Conservation (phyloP, 2,113 vertebrate genomes). For the Rhodinocichla rosea region DNA sequence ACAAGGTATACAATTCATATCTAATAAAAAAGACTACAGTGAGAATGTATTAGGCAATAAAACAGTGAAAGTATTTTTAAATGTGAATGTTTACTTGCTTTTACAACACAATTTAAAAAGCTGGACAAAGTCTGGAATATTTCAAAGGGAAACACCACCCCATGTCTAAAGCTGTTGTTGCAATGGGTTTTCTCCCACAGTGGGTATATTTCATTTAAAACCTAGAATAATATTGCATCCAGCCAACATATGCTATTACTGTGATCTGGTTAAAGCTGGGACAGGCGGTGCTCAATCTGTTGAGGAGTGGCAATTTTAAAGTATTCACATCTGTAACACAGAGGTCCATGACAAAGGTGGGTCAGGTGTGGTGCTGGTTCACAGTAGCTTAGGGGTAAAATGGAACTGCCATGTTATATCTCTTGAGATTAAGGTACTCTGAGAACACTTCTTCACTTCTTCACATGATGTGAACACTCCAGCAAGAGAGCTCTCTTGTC, state of each 20-base stretch:
- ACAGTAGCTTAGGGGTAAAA: background rate
- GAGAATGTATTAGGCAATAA: background rate
- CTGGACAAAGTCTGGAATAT: background rate
- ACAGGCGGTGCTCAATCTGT: background rate
- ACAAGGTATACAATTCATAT: background rate
- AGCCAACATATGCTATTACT: background rate
- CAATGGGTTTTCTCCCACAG: background rate
- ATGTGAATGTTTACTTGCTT: background rate
- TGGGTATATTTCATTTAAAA: background rate
- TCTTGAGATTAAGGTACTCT: background rate
- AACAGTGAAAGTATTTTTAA: background rate
- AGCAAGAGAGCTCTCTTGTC: background rate
- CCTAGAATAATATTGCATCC: background rate
- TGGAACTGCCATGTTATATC: background rate
- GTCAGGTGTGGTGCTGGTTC: background rate
- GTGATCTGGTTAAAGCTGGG: background rate
- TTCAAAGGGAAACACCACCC: background rate
- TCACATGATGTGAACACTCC: background rate
- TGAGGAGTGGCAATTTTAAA: background rate
- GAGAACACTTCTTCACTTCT: background rate
- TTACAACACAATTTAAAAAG: background rate
- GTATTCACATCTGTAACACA: fast-evolving
- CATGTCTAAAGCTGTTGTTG: background rate
- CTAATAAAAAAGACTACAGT: background rate
- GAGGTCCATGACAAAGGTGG: background rate